Conservation (phyloP, 2,113 vertebrate species). For the Psammodynastes pulverulentus region DNA sequence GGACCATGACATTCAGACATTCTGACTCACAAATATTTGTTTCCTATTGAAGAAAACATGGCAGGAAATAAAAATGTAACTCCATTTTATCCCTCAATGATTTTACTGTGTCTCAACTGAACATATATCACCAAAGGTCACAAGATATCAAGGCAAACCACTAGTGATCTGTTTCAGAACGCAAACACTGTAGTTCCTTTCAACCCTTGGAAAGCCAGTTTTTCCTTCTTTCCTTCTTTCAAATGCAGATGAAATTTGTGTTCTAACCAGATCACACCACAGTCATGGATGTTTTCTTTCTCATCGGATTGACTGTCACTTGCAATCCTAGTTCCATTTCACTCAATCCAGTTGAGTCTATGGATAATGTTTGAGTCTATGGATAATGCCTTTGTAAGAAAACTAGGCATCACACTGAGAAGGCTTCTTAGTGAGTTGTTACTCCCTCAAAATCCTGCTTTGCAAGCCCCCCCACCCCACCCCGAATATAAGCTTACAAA, state of each 20-base stretch:
- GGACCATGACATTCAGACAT: neutral
- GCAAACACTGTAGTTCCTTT: neutral
- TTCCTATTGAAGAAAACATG: neutral
- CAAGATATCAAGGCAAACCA: neutral
- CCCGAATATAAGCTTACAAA: neutral
- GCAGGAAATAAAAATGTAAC: neutral
- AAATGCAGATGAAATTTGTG: neutral
- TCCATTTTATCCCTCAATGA: neutral
- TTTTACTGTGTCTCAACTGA: neutral
- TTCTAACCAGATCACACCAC: neutral
- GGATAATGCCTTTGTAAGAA: neutral
- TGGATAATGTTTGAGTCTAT: neutral
- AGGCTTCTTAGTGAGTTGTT: neutral
- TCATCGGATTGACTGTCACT: neutral
- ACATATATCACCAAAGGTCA: neutral
- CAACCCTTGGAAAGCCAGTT: neutral
- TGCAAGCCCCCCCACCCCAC: neutral
- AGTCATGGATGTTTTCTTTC: neutral
- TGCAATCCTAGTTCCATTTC: neutral
- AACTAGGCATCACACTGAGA: neutral
- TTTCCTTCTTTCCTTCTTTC: neutral
- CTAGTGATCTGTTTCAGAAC: neutral
- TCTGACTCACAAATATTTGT: neutral
- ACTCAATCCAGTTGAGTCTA: neutral
- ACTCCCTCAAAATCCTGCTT: neutral